Percentiles rank a stretch among this genome's conserved stretches.
phyloP scores from a whole-genome alignment of 2,113 vertebrate genomes.

The Canis aureus region DNA sequence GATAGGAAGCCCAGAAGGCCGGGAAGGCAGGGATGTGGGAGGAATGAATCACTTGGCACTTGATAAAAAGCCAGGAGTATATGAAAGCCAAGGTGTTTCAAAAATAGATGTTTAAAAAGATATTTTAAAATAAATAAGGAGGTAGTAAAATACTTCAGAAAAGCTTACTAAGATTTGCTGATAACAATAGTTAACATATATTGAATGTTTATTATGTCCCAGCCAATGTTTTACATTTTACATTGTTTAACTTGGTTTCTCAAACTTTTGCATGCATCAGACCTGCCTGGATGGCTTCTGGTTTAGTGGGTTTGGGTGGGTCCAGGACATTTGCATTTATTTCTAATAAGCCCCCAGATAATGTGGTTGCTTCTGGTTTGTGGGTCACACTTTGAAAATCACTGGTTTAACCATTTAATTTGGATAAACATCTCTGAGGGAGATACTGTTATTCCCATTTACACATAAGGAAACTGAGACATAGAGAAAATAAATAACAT shows the following conservation, averaged over 20 bases:
- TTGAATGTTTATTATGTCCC: not conserved
- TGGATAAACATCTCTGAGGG: not conserved
- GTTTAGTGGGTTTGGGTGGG: not conserved
- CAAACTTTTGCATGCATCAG: not conserved
- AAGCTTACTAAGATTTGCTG: not conserved
- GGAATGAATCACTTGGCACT: not conserved
- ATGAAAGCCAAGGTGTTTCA: not conserved
- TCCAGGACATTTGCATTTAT: not conserved
- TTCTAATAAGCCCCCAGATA: not conserved
- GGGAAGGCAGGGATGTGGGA: not conserved
- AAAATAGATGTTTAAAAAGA: not conserved
- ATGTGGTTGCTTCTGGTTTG: not conserved
- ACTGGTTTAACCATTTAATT: not conserved
- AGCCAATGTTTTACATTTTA: not conserved
- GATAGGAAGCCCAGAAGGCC: too few relatives aligned
- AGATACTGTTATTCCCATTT: not conserved
- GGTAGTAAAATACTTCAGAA: not conserved
- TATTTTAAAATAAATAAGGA: not conserved
- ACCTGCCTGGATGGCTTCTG: not conserved
- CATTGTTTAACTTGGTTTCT: not conserved
- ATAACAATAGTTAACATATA: not conserved
- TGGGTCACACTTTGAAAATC: not conserved
- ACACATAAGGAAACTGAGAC: not conserved
- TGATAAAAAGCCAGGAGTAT: not conserved
- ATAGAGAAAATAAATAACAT: not conserved